Evolutionary conservation across 2,797 vertebrate species (phyloP), one percentile per base, ranked within the genome.

Genomic region (Calcarius lapponicus): DNA sequence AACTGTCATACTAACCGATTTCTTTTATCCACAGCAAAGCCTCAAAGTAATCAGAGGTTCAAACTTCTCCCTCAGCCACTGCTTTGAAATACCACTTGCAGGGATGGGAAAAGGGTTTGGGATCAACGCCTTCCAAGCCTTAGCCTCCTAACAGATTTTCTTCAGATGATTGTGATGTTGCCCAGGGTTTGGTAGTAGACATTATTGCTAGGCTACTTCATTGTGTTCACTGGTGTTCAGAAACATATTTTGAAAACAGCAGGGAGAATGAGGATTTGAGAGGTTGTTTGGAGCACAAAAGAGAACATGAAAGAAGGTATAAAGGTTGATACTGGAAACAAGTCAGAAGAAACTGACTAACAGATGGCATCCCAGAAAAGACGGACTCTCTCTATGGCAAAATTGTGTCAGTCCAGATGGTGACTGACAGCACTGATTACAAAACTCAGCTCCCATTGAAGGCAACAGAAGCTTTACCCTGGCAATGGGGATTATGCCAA

Each of bases 351-450:
- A 96, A 71, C 50, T 40, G 84, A 60, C 57, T 83, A 88, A 83
- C 95, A 96, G 95, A 94, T 96, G 95, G 95, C 67, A 93, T 45
- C 79, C 70, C 53, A 90, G 82, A 94, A 95, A 97, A 88, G 69
- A 79, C 25, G 36, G 85, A 78, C 89, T 78, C 67, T 45, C 53
- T 71, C 65, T 28, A 45, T 29, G 58, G 76, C 58, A 92, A 87
- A 74, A 86, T 50, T 80, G 62, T 86, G 75, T 78, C 89, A 86
- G 75, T 67, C 80, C 92, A 96, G 88, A 93, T 92, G 94, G 93
- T 93, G 91, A 96, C 75, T 96, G 95, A 95, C 91, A 96, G 89
- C 66, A 42, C 80, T 92, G 91, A 96, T 94, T 79, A 90, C 72
- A 96, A 94, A 91, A 86, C 58, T 70, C 80, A 73, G 75, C 24